Conservation (phyloP, 2,888 invertebrate species). For the Galerucella calmariensis region DNA sequence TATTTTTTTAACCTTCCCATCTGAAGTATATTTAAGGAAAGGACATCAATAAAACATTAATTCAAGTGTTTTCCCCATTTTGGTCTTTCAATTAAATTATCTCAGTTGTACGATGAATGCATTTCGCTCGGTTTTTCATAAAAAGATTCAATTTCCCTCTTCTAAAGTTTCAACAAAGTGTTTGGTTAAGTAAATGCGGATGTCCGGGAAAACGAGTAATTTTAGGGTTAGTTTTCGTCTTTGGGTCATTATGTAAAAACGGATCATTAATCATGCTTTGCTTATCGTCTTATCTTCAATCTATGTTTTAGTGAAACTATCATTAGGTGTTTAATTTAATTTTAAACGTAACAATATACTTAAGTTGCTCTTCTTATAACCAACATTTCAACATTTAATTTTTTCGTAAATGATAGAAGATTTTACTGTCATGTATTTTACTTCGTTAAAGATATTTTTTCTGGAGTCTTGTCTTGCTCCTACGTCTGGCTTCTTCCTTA, state of each 20-base stretch:
- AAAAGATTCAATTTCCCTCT: conserved; percentile 33
- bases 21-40: no score
- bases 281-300: not conserved
- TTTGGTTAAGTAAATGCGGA: conserved; percentile 33
- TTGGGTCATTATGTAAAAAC: conserved; percentile 40
- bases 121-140: not conserved
- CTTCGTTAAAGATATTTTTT: no score
- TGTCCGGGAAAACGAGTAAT: conserved; percentile 39
- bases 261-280: conserved; percentile 41
- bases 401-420: no score
- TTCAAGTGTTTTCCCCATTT: no score
- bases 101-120: no score
- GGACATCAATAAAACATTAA: no score
- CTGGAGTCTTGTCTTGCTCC: no score
- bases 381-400: not conserved
- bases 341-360: not conserved
- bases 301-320: not conserved
- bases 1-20: no score
- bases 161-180: conserved; percentile 22
- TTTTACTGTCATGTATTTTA: no score
- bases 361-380: not conserved
- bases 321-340: conserved; percentile 8
- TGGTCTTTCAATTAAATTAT: no score
- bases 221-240: conserved; percentile 41
- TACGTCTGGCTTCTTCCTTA: no score